phyloP scores from a whole-genome alignment of 2,113 vertebrate species.

The Chloropsis hardwickii region DNA sequence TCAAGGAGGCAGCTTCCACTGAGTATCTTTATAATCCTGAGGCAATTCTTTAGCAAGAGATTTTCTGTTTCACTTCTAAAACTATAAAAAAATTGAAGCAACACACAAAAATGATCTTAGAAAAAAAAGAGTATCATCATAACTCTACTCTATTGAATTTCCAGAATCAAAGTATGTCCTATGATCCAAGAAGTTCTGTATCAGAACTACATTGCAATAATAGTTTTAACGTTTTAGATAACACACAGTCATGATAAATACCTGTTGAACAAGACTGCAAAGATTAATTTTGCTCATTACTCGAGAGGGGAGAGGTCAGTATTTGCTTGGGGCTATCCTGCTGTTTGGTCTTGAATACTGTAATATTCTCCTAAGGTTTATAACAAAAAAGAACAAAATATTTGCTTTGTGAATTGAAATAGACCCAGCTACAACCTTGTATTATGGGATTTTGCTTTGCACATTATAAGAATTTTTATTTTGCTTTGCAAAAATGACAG shows the following conservation, averaged over 20 bases:
- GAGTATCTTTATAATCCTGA: not conserved
- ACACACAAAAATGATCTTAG: not conserved
- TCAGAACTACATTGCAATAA: not conserved
- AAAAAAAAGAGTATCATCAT: not conserved
- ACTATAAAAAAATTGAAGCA: not conserved
- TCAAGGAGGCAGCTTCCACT: not conserved
- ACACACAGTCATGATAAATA: not conserved
- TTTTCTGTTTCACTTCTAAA: not conserved
- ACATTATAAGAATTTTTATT: not conserved
- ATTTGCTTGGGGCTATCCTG: not conserved
- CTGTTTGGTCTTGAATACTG: not conserved
- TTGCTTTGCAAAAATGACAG: not conserved
- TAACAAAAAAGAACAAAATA: not conserved
- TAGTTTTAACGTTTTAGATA: not conserved
- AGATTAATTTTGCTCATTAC: not conserved
- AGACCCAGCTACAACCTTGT: not conserved
- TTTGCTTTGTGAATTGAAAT: not conserved
- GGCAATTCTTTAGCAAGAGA: not conserved
- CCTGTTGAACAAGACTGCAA: not conserved
- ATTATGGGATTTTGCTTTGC: not conserved
- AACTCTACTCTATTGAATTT: not conserved
- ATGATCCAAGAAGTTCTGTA: not conserved
- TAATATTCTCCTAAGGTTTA: not conserved
- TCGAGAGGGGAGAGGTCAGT: not conserved
- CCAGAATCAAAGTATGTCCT: not conserved